Percentiles rank a stretch among this genome's conserved stretches.
Conservation (phyloP, 2,888 invertebrate species). For the Cryptus armator region DNA sequence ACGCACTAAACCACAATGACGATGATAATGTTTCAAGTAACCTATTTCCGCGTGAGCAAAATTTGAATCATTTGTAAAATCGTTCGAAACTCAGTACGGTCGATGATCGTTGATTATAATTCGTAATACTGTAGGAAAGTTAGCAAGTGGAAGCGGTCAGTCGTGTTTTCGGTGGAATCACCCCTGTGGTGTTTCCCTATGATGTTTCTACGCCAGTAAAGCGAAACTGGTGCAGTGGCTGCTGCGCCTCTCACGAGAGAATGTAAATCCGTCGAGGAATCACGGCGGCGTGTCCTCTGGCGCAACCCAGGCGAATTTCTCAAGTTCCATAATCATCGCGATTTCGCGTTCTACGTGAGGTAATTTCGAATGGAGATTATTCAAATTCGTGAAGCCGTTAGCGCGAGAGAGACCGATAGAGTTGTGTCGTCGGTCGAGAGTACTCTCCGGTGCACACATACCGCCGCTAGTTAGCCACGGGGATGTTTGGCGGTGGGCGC, state of each 20-base stretch:
- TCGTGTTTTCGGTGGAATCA: background rate
- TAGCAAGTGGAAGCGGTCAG: constrained; percentile 18
- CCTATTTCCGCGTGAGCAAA: background rate
- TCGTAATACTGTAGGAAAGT: constrained; percentile 52
- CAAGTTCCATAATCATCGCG: constrained; percentile 81
- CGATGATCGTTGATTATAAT: constrained; percentile 28
- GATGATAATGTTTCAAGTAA: background rate
- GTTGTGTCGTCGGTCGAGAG: constrained; percentile 14
- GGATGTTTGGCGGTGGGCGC: constrained; percentile 73
- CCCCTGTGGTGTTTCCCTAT: no score
- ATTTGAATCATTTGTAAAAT: no score
- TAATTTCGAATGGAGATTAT: constrained; percentile 81
- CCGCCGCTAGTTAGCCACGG: constrained; percentile 8
- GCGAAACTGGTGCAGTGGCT: constrained; percentile 14
- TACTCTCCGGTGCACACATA: constrained; percentile 10
- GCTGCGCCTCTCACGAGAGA: constrained; percentile 59
- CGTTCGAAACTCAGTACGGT: background rate
- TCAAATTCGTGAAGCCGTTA: constrained; percentile 74
- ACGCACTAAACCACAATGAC: background rate
- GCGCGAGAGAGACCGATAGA: constrained; percentile 61
- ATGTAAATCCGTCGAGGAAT: constrained; percentile 71
- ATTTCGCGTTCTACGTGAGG: constrained; percentile 80
- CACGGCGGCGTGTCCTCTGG: constrained; percentile 72
- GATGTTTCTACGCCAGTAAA: no score
- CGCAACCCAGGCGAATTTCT: constrained; percentile 73